Base-by-base conservation (phyloP, 2,113 vertebrate genomes). In the Cygnus atratus region DNA sequence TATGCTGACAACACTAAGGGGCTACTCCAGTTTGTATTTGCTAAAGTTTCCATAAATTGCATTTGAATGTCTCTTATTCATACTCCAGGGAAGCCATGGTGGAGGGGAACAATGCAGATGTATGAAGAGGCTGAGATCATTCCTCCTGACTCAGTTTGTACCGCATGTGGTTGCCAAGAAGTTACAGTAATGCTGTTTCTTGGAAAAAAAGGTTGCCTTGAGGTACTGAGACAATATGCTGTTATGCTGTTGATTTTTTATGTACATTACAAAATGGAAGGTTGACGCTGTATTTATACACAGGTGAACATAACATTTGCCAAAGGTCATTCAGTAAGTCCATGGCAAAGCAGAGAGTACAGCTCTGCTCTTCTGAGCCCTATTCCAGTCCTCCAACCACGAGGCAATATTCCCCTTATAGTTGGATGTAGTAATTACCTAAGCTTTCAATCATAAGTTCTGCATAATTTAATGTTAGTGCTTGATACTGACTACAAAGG, bases 101-200 rank as follows among this genome's bases (percentile, higher is more conserved):
- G 91, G 94, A 95, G 26, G 50, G 72, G 55, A 58, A 63, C 84
- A 84, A 75, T 76, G 88, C 37, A 44, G 82, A 74, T 88, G 25
- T 43, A 74, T 10, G 52, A 76, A 86, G 87, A 57, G 89, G 84
- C 91, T 97, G 94, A 96, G 68, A 75, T 96, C 88, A 92, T 87
- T 88, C 73, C 62, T 93, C 65, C 86, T 95, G 95, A 84, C 94
- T 94, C 86, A 90, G 55, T 93, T 71, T 76, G 74, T 85, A 50
- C 88, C 41, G 65, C 50, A 50, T 84, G 72, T 77, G 41, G 37
- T 71, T 96, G 92, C 96, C 84, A 92, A 91, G 79, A 88, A 80
- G 48, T 74, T 89, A 77, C 76, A 91, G 50, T n/a, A 85, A 74
- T 65, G 28, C 61, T 84, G 46, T 68, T 96, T 81, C 57, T 84